phyloP scores from a whole-genome alignment of 2,797 vertebrate species.

The Xerus rutilus region DNA sequence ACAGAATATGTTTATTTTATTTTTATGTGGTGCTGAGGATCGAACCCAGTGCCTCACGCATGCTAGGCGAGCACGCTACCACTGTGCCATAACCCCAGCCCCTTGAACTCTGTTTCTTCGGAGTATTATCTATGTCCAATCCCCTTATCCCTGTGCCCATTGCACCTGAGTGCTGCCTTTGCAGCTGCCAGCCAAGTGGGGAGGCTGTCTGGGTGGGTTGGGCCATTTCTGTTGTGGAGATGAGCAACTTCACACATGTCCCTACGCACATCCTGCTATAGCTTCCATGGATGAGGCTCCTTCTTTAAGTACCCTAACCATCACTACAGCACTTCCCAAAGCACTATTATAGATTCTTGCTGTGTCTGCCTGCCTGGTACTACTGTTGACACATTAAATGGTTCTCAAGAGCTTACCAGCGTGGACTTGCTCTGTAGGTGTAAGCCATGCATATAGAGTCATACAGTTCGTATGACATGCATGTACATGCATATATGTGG shows the following conservation, averaged over 20 bases:
- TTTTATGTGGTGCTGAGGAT: no score
- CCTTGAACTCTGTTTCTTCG: neutral
- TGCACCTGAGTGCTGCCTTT: neutral
- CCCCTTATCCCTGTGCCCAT: neutral
- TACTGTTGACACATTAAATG: slow-evolving; percentile 40
- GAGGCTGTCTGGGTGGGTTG: neutral
- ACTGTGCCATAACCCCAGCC: no score
- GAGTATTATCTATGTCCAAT: neutral
- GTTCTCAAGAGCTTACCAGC: slow-evolving; percentile 2
- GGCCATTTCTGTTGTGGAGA: neutral
- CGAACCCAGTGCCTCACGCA: no score
- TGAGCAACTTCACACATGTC: slow-evolving; percentile 64
- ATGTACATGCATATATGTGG: no score
- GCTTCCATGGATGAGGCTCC: neutral
- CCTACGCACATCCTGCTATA: neutral
- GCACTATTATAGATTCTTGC: slow-evolving; percentile 69
- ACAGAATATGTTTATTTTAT: no score
- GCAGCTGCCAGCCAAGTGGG: neutral
- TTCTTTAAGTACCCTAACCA: neutral
- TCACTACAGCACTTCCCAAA: slow-evolving; percentile 54
- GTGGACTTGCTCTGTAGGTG: neutral
- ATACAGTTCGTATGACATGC: no score
- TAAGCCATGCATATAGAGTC: no score
- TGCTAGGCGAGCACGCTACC: no score
- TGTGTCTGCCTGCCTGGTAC: neutral